Evolutionary conservation across 2,113 vertebrate genomes (phyloP).

Genomic region (Colistium nudipinnis): DNA sequence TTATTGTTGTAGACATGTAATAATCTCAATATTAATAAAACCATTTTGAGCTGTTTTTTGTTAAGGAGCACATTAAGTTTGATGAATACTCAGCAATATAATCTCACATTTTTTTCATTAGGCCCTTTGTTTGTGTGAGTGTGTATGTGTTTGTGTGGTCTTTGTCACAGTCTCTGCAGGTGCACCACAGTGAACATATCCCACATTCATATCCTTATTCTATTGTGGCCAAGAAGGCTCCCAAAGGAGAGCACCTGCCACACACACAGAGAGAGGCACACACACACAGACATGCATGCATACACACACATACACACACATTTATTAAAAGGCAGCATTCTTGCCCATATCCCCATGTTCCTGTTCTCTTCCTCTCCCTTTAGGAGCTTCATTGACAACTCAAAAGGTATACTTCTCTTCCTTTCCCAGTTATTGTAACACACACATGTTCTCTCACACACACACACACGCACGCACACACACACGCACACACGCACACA

Average conservation of each 20-base stretch:
- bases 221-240: conserved; percentile 70
- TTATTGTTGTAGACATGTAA: not conserved
- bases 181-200: conserved; percentile 69
- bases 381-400: conserved; percentile 24
- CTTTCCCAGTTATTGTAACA: conserved; percentile 9
- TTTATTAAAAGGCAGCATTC: conserved; percentile 1
- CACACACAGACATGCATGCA: conserved; percentile 30
- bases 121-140: conserved; percentile 17
- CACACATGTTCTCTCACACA: conserved; percentile 23
- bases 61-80: conserved; percentile 25
- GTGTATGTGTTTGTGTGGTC: conserved; percentile 30
- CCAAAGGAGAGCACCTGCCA: conserved; percentile 78
- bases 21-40: not conserved
- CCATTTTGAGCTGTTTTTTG: not conserved
- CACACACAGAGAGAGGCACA: conserved; percentile 18
- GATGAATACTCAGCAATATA: conserved; percentile 53
- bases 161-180: conserved; percentile 74
- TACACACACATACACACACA: conserved; percentile 20
- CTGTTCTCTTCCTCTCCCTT: conserved; percentile 8
- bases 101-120: conserved; percentile 70
- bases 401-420: conserved; percentile 1
- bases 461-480: conserved; percentile 27
- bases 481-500: conserved; percentile 22
- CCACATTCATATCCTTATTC: conserved; percentile 83
- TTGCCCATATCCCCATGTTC: conserved; percentile 28